Base-by-base conservation (phyloP, 1,140 invertebrate genomes). In the Aphis gossypii region DNA sequence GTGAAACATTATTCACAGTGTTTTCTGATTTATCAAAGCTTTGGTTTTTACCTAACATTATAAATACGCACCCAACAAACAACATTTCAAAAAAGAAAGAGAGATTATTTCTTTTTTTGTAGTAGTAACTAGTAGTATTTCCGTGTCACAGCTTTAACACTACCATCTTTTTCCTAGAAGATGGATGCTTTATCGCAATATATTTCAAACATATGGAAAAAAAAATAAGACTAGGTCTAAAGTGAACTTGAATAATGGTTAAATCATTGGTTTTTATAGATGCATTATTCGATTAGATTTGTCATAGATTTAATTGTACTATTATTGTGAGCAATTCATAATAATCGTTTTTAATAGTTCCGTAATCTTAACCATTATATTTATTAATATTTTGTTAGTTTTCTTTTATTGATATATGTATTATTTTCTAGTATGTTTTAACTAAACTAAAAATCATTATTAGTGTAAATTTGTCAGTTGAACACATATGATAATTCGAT, bases 1-100 rank as follows among this genome's bases (percentile, higher is more conserved):
- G 25, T 21, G 20, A 4, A 51, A 89, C 87, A 68, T 60, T 68
- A 90, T 90, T 90, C 89, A 30, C 11, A 14, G 2, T 35, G 54
- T 90, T 44, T 90, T 68, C n/a, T 30, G 68, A 92, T 92, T 92
- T 51, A 92, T 92, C 41, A 20, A 21, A 25, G 56, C 44, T 91
- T 90, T n/a, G 56, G 44, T 83, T 35, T 92, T 92, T 51, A 83
- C 68, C 46, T 38, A 20, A n/a, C 44, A 35, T 83, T 83, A n/a
- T 38, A 76, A 83, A 83, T 83, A 92, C 25, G 23, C 14, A n/a
- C n/a, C 35, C 35, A 92, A 44, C 35, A 38, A 56, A 89, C 35
- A 21, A 54, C 4, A 76, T 91, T 91, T 68, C 38, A 38, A 51
- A 83, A 92, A 48, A 21, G 88, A 56, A 54, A 83, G 20, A 38